Base-by-base conservation (phyloP, 1,140 invertebrate genomes). In the Tetramorium simillimum region DNA sequence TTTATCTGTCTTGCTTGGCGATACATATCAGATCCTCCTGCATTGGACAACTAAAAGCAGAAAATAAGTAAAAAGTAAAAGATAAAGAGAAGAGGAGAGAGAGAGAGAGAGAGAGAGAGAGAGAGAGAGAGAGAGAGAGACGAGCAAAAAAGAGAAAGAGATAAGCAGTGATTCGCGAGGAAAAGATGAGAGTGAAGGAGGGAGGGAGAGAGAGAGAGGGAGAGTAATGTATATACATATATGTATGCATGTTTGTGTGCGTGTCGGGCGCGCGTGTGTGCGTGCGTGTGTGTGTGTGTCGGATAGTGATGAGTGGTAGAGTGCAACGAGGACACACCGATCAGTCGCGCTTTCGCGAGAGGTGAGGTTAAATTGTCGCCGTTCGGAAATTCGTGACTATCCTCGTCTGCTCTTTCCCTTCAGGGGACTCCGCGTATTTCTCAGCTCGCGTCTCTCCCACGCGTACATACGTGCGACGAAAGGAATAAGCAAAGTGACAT, bases 281-380 rank as follows among this genome's bases (percentile, higher is more conserved):
- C 1, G n/a, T 14, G n/a, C 21, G 5, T 43, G 14, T 43, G 33
- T 12, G 37, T 46, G 1, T 69, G 9, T 69, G 40, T 70, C 21
- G 65, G 65, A 70, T 69, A 56, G 51, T 33, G 62, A 49, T 37
- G 85, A 70, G 24, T 24, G 51, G 43, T 58, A 49, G 43, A 63
- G 58, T 65, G 72, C 58, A 85, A 81, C 78, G 78, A 81, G 67
- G 78, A 81, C 78, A 63, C 40, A 28, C 49, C 65, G 37, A 81
- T 81, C 77, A 70, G 77, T 81, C 33, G 77, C 46, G 77, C 33
- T 81, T 81, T 81, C 65, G 78, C 65, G 63, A 70, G 65, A 81
- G 65, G 78, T 51, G 65, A 81, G 78, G 65, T 40, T 72, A 70
- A 70, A 28, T 21, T n/a, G 16, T 56, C 18, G 33, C 37, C 49